Evolutionary conservation across 2,113 vertebrate species (phyloP).

Genomic region (Bos indicus): DNA sequence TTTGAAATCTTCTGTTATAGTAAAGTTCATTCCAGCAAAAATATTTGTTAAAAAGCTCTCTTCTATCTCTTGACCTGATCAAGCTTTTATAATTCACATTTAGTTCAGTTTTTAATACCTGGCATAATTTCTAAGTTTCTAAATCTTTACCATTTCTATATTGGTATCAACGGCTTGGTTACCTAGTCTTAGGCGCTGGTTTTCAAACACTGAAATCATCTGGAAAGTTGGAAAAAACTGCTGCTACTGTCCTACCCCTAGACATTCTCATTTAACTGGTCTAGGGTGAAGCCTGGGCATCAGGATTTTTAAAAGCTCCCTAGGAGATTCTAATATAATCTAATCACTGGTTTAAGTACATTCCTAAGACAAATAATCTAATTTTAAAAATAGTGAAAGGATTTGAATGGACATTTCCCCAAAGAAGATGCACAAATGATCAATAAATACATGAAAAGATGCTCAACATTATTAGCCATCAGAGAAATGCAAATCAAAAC

Average conservation of each 20-base stretch:
- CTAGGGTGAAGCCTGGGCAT: background rate
- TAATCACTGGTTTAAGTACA: background rate
- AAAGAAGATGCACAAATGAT: background rate
- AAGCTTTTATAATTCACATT: background rate
- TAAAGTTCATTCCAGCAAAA: background rate
- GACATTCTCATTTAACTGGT: background rate
- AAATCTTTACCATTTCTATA: background rate
- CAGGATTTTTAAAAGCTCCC: background rate
- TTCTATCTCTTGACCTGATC: background rate
- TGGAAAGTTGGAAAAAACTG: background rate
- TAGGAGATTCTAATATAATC: background rate
- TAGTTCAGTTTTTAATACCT: background rate
- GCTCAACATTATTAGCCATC: background rate
- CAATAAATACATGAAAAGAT: background rate
- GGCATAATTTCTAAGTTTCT: background rate
- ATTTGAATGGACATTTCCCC: constrained; percentile 17
- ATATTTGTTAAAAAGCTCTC: background rate
- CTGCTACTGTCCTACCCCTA: background rate
- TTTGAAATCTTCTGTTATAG: background rate
- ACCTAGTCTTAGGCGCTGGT: background rate
- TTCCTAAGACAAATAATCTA: background rate
- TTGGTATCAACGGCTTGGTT: background rate
- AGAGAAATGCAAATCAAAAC: background rate
- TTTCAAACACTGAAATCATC: constrained; percentile 3
- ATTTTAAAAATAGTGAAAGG: background rate